A percentile compares a stretch with the other conserved stretches of the same genome.
These are phyloP conservation scores for Enteromius anoplus DNA, from an alignment of 2,797 vertebrate species.

Conservation along the genomic window DNA sequence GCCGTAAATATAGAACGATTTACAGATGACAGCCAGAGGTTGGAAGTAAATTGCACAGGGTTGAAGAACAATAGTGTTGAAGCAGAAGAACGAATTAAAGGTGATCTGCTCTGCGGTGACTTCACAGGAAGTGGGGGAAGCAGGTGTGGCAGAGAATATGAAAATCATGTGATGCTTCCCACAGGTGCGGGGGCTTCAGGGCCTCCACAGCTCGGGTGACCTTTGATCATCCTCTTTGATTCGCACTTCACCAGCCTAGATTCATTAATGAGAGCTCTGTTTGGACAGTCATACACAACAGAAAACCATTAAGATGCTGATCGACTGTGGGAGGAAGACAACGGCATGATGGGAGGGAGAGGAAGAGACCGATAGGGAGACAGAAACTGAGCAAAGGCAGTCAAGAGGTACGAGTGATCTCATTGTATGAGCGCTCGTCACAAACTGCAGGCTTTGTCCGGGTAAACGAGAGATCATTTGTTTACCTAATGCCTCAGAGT, in stretches of 20 bases:
- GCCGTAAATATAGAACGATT: conserved; percentile 29
- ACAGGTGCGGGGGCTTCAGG: conserved; percentile 19
- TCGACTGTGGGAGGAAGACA: conserved; percentile 41
- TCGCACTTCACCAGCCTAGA: conserved; percentile 27
- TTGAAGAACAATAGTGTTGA: background rate
- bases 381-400: background rate
- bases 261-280: conserved; percentile 43
- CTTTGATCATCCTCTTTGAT: conserved; percentile 52
- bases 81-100: conserved; percentile 10
- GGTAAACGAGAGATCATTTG: conserved; percentile 13
- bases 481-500: conserved; percentile 25
- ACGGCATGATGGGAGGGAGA: conserved; percentile 7
- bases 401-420: conserved; percentile 13
- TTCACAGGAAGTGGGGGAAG: conserved; percentile 10
- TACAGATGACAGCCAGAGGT: background rate
- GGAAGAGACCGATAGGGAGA: conserved; percentile 4
- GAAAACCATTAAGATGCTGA: conserved; percentile 54
- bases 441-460: conserved; percentile 22
- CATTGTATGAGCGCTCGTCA: background rate
- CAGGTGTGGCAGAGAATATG: conserved; percentile 1
- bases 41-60: background rate
- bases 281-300: conserved; percentile 32
- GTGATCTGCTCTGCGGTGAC: background rate
- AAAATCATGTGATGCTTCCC: conserved; percentile 12
- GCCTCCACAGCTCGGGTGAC: conserved; percentile 40